Percentiles rank a stretch among this genome's conserved stretches.
phyloP scores from a whole-genome alignment of 2,797 vertebrate genomes.

The Menidia menidia region DNA sequence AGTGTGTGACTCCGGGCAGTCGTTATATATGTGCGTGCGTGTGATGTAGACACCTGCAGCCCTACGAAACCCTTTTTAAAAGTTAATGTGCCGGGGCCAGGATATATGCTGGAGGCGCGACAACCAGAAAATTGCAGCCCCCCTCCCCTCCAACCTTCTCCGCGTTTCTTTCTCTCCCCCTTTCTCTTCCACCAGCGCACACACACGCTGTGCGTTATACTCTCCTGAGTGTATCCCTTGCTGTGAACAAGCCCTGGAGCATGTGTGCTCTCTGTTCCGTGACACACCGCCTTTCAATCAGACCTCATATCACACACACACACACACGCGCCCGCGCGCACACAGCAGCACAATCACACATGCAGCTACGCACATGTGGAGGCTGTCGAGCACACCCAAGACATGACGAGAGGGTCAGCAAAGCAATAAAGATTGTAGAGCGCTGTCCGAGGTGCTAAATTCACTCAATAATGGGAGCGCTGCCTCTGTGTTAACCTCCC shows the following conservation, averaged over 20 bases:
- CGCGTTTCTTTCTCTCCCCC: slow-evolving; percentile 64
- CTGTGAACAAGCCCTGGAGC: slow-evolving; percentile 95
- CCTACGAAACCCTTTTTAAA: slow-evolving; percentile 90
- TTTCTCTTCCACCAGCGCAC: slow-evolving; percentile 52
- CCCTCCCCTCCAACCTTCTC: slow-evolving; percentile 75
- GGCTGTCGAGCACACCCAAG: slow-evolving; percentile 84
- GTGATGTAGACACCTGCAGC: slow-evolving; percentile 82
- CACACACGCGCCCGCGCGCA: slow-evolving; percentile 52
- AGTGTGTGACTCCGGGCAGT: slow-evolving; percentile 78
- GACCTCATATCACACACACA: slow-evolving; percentile 77
- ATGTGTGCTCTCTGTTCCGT: slow-evolving; percentile 96
- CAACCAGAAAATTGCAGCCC: slow-evolving; percentile 99
- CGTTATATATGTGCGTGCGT: slow-evolving; percentile 65
- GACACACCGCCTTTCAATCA: slow-evolving; percentile 99
- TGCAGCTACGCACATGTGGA: slow-evolving; percentile 56
- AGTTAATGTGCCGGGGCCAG: slow-evolving; percentile 91
- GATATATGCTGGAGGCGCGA: slow-evolving; percentile 94
- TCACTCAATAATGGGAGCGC: slow-evolving; percentile 99
- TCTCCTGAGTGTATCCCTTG: slow-evolving; percentile 93
- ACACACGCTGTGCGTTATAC: slow-evolving; percentile 79
- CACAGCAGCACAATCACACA: slow-evolving; percentile 22
- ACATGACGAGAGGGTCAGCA: slow-evolving; percentile 99
- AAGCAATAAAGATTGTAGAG: slow-evolving; percentile 99
- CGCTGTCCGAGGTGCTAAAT: slow-evolving; percentile 99
- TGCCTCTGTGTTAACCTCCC: slow-evolving; percentile 98